Evolutionary conservation across 2,797 vertebrate genomes (phyloP), one percentile per base, ranked within the genome.

Genomic region (Columba guinea): DNA sequence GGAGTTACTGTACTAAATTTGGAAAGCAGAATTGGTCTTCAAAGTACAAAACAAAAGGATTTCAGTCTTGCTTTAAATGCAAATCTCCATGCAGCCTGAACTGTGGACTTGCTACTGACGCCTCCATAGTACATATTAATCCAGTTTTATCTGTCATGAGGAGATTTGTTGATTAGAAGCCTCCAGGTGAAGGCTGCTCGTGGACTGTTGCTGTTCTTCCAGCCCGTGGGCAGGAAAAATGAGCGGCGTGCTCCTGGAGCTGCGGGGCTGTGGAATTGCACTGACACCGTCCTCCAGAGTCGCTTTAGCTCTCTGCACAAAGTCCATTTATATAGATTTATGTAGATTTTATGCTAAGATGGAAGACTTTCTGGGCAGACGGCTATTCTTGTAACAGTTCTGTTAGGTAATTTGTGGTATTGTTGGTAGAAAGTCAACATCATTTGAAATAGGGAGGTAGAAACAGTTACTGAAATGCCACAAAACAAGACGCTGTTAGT

Each of bases 141-240:
- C 87, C 84, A 90, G 64, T 91, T 76, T 74, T 77, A 89, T 95
- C 86, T 95, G 93, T 83, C 90, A 82, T 41, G 85, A 89, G 67
- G 83, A 95, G 94, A 95, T 95, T 77, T 89, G 83, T 93, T 95
- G 95, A 91, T 95, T 90, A 92, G 95, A 48, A 94, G 87, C 95
- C 90, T 93, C 63, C 53, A 91, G 95, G 90, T 97, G 18, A 94
- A 80, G 85, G 53, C 76, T 94, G 82, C 74, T 89, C 3, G 0
- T 87, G 90, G 87, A 86, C 85, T 91, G 51, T 14, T 73, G 56
- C 71, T 84, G 49, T 84, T 79, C 41, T 90, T 96, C 63, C 77
- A 93, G 95, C 93, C 94, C 48, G 83, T 89, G 75, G 90, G 91
- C 90, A 94, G 88, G 86, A 92, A 96, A 96, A 96, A 94, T 94